Percentiles rank a stretch among this genome's conserved stretches.
These are phyloP conservation scores for Atta texana DNA, from an alignment of 1,140 invertebrate genomes.

Conservation along the genomic window DNA sequence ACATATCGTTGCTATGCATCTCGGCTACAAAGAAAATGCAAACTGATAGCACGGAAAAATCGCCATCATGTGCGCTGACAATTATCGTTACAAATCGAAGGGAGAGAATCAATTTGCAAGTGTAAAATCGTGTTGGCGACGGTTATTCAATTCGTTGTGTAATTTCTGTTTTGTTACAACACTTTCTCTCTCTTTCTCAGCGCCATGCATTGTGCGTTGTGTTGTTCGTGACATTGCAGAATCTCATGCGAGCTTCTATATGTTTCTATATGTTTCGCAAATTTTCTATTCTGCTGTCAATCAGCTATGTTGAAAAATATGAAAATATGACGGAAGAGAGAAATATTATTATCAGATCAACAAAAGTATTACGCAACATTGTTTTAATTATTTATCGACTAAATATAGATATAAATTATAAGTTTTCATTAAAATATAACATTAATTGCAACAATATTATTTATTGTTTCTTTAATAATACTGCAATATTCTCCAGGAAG, in stretches of 20 bases:
- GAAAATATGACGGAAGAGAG: background rate
- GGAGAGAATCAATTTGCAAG: conserved; percentile 44
- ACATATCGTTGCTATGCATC: background rate
- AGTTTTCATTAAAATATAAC: conserved; percentile 22
- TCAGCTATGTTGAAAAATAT: conserved; percentile 16
- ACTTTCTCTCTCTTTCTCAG: conserved; percentile 24
- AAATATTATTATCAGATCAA: conserved; percentile 3
- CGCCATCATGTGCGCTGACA: background rate
- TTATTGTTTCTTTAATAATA: background rate
- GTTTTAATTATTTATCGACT: background rate
- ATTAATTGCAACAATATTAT: background rate
- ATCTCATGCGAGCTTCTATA: conserved; percentile 29
- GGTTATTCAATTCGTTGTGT: conserved; percentile 31
- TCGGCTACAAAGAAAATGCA: conserved; percentile 5
- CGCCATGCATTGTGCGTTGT: background rate
- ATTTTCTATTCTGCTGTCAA: conserved; percentile 45
- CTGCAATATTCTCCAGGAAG: background rate
- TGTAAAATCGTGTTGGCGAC: conserved; percentile 30
- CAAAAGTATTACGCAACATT: background rate
- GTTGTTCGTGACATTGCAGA: conserved; percentile 55
- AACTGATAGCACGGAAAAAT: conserved; percentile 35
- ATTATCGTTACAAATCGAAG: conserved; percentile 45
- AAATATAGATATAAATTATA: background rate
- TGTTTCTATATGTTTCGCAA: conserved; percentile 21
- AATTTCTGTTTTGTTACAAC: conserved; percentile 37